Percentiles rank a stretch among this genome's conserved stretches.
phyloP scores from a whole-genome alignment of 1,140 invertebrate species.

The Drosophila fuyamai region DNA sequence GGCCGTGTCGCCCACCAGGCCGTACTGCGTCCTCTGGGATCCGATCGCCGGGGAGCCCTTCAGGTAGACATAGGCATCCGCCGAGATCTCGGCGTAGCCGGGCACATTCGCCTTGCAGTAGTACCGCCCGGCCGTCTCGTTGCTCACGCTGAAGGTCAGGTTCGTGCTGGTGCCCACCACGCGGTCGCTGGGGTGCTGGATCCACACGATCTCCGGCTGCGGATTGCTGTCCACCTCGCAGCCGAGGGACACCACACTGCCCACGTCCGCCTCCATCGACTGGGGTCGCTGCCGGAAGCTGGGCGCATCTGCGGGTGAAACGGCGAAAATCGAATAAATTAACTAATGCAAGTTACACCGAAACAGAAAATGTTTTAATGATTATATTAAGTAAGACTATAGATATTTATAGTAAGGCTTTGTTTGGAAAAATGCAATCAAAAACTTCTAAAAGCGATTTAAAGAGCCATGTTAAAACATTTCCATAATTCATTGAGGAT shows the following conservation, averaged over 20 bases:
- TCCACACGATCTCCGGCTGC: conserved; percentile 90
- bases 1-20: conserved; percentile 91
- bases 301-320: conserved; percentile 84
- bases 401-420: too few species aligned
- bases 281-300: conserved; percentile 88
- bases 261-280: conserved; percentile 89
- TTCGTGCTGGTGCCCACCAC: conserved; percentile 91
- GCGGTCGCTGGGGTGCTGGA: conserved; percentile 88
- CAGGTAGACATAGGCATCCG: conserved; percentile 92
- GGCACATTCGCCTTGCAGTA: conserved; percentile 93
- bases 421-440: too few species aligned
- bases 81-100: conserved; percentile 93
- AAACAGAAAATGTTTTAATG: too few species aligned
- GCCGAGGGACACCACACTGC: conserved; percentile 88
- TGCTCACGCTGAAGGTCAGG: conserved; percentile 90
- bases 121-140: conserved; percentile 93
- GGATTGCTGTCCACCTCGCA: conserved; percentile 94
- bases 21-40: conserved; percentile 91
- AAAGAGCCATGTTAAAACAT: too few species aligned
- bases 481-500: too few species aligned
- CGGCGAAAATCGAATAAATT: background rate
- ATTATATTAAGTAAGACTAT: too few species aligned
- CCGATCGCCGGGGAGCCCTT: conserved; percentile 94
- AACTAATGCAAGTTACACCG: too few species aligned
- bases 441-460: too few species aligned